Percentiles rank a stretch among this genome's conserved stretches.
Conservation (phyloP, 2,888 invertebrate species). For the Sarcophaga carnaria region DNA sequence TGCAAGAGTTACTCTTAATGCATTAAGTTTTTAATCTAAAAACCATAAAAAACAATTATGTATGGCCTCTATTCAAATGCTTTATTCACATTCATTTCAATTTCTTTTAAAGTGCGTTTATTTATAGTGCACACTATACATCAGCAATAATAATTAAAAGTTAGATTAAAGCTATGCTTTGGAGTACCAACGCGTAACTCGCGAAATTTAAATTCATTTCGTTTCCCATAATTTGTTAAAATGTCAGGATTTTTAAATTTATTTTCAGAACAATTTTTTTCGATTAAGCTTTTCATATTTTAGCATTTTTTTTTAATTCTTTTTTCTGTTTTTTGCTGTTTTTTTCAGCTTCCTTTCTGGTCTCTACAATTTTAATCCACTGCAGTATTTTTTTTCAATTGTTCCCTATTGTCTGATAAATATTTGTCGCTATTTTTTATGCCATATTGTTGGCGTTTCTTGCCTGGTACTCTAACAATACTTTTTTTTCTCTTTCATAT, state of each 20-base stretch:
- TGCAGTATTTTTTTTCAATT: constrained; percentile 64
- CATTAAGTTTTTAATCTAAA: no score
- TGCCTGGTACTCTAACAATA: constrained; percentile 37
- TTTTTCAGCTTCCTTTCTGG: not conserved
- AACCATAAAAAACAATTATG: no score
- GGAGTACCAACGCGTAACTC: not conserved
- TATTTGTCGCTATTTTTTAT: constrained; percentile 60
- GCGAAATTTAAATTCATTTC: constrained; percentile 9
- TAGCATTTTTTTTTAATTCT: not conserved
- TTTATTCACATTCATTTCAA: no score
- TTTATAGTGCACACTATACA: no score
- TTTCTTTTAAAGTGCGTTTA: no score
- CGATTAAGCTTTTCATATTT: constrained; percentile 1
- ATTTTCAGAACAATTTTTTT: constrained; percentile 24
- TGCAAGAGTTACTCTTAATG: no score
- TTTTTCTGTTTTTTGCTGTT: not conserved
- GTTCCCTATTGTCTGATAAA: constrained; percentile 68
- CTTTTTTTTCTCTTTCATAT: constrained; percentile 27
- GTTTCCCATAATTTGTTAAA: constrained; percentile 26
- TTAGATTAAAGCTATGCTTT: constrained; percentile 17
- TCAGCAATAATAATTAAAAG: constrained; percentile 39
- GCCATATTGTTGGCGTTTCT: constrained; percentile 19
- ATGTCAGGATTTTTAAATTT: constrained; percentile 48
- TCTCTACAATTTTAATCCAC: constrained; percentile 58
- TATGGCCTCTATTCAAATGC: no score